Conservation (phyloP, 2,797 vertebrate genomes). For the Cyprinodon diabolis region DNA sequence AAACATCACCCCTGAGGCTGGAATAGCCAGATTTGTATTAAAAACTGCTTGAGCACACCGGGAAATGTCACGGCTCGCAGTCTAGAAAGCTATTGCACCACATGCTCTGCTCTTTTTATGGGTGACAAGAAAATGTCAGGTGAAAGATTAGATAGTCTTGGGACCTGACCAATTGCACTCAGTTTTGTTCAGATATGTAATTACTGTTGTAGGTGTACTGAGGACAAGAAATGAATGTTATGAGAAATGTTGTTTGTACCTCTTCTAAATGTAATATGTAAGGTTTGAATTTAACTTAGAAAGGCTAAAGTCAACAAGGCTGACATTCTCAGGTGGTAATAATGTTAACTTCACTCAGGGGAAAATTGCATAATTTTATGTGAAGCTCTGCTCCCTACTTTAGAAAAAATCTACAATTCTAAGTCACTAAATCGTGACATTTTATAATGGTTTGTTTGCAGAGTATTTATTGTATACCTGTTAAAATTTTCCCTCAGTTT, state of each 20-base stretch:
- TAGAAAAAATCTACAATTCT: background rate
- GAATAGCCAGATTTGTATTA: conserved; percentile 53
- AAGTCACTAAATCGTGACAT: too few relatives aligned
- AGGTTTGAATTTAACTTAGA: conserved; percentile 1
- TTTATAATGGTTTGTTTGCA: background rate
- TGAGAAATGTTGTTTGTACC: background rate
- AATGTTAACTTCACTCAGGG: background rate
- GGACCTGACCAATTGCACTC: conserved; percentile 3
- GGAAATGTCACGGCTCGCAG: conserved; percentile 45
- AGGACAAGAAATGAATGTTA: conserved; percentile 4
- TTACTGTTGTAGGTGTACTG: conserved; percentile 4
- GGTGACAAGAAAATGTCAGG: conserved; percentile 34
- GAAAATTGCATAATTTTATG: background rate
- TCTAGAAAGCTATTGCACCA: conserved; percentile 32
- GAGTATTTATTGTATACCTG: background rate
- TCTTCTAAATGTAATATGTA: background rate
- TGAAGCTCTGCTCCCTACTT: background rate
- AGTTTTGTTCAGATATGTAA: conserved; percentile 24
- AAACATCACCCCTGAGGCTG: conserved; percentile 48
- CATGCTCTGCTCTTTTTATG: conserved; percentile 15
- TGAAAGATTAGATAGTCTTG: conserved; percentile 31
- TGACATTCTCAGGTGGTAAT: background rate
- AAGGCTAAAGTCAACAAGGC: background rate
- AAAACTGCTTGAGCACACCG: conserved; percentile 30
- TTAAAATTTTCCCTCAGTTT: too few relatives aligned